Conservation (phyloP, 2,113 vertebrate species). For the Nansenia antarctica region DNA sequence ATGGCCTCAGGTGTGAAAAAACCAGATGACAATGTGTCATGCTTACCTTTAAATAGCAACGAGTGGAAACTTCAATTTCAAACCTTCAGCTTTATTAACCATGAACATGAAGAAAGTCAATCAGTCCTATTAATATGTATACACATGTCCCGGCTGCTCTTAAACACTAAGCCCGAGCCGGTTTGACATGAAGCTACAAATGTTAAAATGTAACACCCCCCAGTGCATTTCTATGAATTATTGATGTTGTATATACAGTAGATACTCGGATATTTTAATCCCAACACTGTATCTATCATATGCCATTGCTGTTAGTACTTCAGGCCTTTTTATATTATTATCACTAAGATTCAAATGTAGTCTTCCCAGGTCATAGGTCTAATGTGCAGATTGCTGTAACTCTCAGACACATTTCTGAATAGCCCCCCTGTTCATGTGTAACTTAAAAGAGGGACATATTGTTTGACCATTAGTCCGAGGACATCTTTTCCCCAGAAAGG, state of each 20-base stretch:
- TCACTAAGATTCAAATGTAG: background rate
- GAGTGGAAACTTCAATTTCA: constrained; percentile 51
- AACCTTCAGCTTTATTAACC: constrained; percentile 56
- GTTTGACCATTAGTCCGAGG: constrained; percentile 53
- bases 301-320: background rate
- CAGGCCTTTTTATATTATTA: background rate
- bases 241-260: constrained; percentile 1
- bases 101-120: constrained; percentile 50
- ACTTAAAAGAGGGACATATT: constrained; percentile 34
- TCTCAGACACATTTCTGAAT: constrained; percentile 37
- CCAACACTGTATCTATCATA: background rate
- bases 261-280: background rate
- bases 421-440: constrained; percentile 39
- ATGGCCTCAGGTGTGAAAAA: background rate
- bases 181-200: constrained; percentile 37
- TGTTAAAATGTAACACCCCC: constrained; percentile 66
- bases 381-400: constrained; percentile 24
- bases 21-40: background rate
- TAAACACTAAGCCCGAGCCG: constrained; percentile 36
- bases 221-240: constrained; percentile 58
- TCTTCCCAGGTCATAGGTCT: too few relatives aligned
- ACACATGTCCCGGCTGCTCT: constrained; percentile 46
- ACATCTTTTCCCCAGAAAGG: constrained; percentile 52
- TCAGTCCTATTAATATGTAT: constrained; percentile 66
- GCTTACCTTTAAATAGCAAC: background rate